These are phyloP conservation scores for Nemopilema nomurai DNA, from an alignment of 30 jellyfish, hydroid and myxozoan genomes.

Conservation along the genomic window DNA sequence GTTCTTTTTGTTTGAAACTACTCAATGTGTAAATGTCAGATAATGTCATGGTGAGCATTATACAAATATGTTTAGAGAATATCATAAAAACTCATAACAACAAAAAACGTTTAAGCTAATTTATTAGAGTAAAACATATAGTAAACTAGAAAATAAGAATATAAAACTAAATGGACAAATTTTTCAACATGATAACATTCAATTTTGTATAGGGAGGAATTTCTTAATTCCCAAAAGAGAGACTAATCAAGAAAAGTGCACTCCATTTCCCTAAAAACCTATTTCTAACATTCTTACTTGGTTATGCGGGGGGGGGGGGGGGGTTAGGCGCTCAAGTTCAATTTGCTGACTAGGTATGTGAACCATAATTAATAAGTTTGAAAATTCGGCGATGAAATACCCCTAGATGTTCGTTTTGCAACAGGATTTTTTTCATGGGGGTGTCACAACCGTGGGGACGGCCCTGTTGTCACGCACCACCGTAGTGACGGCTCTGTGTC, in stretches of 20 bases:
- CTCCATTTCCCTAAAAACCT: neutral
- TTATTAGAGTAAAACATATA: neutral
- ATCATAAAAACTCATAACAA: neutral
- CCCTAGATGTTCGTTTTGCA: neutral
- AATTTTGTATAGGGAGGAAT: neutral
- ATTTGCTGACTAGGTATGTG: neutral
- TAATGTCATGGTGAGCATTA: neutral
- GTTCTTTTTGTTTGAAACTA: neutral
- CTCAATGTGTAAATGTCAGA: neutral
- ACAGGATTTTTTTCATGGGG: neutral
- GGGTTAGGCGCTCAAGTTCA: neutral
- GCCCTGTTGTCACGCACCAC: neutral
- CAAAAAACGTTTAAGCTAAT: neutral
- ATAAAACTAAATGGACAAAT: neutral
- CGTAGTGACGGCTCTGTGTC: neutral
- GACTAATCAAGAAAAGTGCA: neutral
- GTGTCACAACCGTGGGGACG: neutral
- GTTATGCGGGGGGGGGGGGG: neutral
- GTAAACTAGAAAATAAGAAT: neutral
- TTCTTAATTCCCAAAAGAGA: neutral
- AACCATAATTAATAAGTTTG: neutral
- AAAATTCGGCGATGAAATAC: neutral
- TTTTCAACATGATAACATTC: neutral
- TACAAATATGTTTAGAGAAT: neutral
- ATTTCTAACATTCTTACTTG: neutral